Base-by-base conservation (phyloP, 1,140 invertebrate genomes). In the Armadillidium nasatum region DNA sequence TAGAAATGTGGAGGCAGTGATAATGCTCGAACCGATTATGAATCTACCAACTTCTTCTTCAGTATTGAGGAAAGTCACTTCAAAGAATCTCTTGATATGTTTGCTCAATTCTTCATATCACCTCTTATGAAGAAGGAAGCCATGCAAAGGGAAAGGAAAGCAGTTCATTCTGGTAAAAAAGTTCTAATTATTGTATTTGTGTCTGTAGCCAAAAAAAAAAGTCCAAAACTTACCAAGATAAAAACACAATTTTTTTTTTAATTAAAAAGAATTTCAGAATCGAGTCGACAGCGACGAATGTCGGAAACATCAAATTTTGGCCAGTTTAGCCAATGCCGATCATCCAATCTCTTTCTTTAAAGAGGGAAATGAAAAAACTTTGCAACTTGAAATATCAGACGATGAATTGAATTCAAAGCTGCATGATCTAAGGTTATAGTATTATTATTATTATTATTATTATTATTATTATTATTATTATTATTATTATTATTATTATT, bases 41-140 rank as follows among this genome's bases (percentile, higher is more conserved):
- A 98, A 84, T 91, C 95, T 85, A 98, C 96, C 0, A 94, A 91
- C 80, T 99, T 93, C 85, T 95, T 92, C 84, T 98, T 98, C 86
- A 94, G 98, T 84, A 90, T 98, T 46, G 74, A 80, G 60, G 79
- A 80, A 69, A 66, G 68, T 85, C 96, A 45, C 94, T 97, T 43
- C 86, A 91, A 10, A 91, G 94, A 7, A 90, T 92, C 43, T 87
- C 92, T 82, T 82, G 83, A 74, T 83, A 91, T 96, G 80, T 99
- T 99, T 88, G 89, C 94, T 0, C 95, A 99, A 84, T 98, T 99
- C 87, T 99, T 99, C 85, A 88, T 95, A 46, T 86, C 87, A 9
- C 97, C 97, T 0, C 86, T 98, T 0, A 98, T 99, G 89, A 91
- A 90, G 82, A 88, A 90, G 82, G 91, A 93, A 78, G 90, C 94